Conservation (phyloP, 2,113 vertebrate genomes). For the Plecturocebus donacophilus region DNA sequence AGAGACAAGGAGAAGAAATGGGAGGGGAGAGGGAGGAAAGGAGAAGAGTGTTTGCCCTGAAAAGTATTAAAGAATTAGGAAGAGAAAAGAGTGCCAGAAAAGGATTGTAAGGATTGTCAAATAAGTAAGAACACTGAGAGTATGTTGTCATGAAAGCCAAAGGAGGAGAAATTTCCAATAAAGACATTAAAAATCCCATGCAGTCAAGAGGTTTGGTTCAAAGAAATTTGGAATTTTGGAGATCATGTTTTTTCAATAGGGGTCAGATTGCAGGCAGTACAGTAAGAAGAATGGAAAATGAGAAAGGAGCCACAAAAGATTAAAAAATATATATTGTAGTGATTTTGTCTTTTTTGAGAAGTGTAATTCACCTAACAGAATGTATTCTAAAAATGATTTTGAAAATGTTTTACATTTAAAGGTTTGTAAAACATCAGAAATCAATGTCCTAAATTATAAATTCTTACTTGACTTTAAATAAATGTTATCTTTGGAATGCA, state of each 20-base stretch:
- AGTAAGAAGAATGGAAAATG: not conserved
- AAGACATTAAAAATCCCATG: not conserved
- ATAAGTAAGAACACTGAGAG: not conserved
- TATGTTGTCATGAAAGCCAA: not conserved
- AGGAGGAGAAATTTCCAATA: not conserved
- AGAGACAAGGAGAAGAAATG: not conserved
- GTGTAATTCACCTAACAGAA: not conserved
- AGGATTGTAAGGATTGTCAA: not conserved
- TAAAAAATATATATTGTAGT: not conserved
- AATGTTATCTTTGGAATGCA: not conserved
- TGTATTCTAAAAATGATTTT: not conserved
- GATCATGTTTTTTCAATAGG: not conserved
- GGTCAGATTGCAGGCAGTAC: not conserved
- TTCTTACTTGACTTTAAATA: not conserved
- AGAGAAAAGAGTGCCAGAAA: not conserved
- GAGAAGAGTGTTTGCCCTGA: not conserved
- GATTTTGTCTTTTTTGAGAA: not conserved
- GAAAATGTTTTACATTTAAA: not conserved
- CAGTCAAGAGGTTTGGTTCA: not conserved
- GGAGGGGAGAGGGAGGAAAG: fast-evolving
- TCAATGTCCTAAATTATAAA: not conserved
- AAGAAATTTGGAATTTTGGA: not conserved
- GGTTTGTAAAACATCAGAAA: not conserved
- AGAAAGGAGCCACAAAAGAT: not conserved
- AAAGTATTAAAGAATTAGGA: not conserved